Evolutionary conservation across 2,888 invertebrate species (phyloP), one percentile per base, ranked within the genome.

Genomic region (Tineola bisselliella): DNA sequence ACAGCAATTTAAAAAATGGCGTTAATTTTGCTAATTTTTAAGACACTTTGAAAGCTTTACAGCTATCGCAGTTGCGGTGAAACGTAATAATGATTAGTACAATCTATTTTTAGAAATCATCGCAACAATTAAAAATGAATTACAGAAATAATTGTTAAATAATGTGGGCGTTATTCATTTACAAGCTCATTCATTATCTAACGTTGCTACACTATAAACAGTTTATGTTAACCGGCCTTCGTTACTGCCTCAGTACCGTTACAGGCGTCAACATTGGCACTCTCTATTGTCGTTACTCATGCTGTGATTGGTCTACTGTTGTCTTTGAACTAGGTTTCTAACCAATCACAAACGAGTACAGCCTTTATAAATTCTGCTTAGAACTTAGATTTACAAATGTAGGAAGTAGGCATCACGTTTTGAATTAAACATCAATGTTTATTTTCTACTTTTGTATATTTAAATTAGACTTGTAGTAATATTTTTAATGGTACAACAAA

Each of bases 321-420:
- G 62, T 61, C 65, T 66, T 66, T 67, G 61, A 64, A 65, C 63
- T 62, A 59, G 66, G 66, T 61, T 74, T 72, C 73, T 33, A 33
- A 74, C 86, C 84, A 84, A 84, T 84, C 81, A 78, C 73, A 64
- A 71, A 69, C 15, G 62, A 43, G 57, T n/a, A 48, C 18, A 61
- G 58, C 48, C 48, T 48, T 31, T 62, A 67, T 70, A 75, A 73
- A 75, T 65, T 74, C 69, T 69, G 72, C 68, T 72, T 75, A 76
- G 75, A 64, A 58, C 68, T 71, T 72, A 73, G 72, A 74, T 72
- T 74, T 71, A 72, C 62, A 57, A 66, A 48, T 15, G 15, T 48
- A 48, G 17, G 1, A 38, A 12, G 38, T 38, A n/a, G 38, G n/a
- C n/a, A n/a, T 38, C 38, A 38, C 38, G 38, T 38, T 38, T 38